Evolutionary conservation across 2,888 invertebrate species (phyloP), one percentile per base, ranked within the genome.

Genomic region (Aplocera efformata): DNA sequence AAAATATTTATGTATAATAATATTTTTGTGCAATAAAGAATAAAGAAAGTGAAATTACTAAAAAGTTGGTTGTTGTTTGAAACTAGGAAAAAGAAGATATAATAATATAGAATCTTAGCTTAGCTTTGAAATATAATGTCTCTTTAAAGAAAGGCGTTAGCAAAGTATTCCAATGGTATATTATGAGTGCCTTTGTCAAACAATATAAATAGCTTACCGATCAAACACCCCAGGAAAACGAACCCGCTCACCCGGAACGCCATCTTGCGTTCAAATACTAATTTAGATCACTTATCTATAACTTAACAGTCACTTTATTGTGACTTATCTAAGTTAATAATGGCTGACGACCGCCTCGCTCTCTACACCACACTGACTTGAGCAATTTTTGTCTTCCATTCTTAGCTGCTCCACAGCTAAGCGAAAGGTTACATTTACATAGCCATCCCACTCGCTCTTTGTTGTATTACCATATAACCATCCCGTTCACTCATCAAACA

Each of bases 351-450:
- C 75, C 71, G 77, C 70, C 58, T 76, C 76, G 70, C 79, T 72
- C 75, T 74, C 81, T 71, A 72, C 62, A 63, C 72, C 70, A 75
- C 74, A 86, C 84, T 86, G 86, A 75, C 72, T 73, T 77, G 72
- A 78, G 74, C 75, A 79, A 60, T 79, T 80, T 83, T 80, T 77
- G 81, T 76, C 72, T 68, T 72, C 77, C 71, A 71, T 75, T 79
- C 80, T 82, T 79, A 82, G 74, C 72, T 69, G 70, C 59, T 63
- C 63, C 58, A 61, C 70, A 59, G 59, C 67, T 66, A 58, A 75
- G 85, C 78, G 85, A 86, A 85, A 86, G 86, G 86, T 79, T 78
- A 72, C 64, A 60, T 61, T 67, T 58, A 55, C 67, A 55, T 51
- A 50, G 41, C 63, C 50, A 39, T 78, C 86, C 68, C 72, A 37